phyloP scores from a whole-genome alignment of 2,888 invertebrate genomes.

The Pandemis cinnamomeana region DNA sequence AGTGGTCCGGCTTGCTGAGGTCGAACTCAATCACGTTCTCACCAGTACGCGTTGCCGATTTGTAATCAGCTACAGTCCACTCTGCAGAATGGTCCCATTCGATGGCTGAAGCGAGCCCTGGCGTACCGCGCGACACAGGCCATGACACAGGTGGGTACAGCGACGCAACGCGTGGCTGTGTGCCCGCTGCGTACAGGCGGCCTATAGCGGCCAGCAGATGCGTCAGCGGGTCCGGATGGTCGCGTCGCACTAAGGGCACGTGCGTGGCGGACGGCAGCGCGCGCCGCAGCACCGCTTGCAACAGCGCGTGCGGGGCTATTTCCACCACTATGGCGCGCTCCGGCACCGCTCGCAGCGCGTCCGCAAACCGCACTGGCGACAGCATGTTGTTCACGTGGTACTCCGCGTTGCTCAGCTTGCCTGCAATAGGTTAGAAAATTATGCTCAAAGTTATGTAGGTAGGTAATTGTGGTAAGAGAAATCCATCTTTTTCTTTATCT shows the following conservation, averaged over 20 bases:
- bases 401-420: conserved; percentile 93
- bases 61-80: conserved; percentile 94
- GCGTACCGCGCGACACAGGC: conserved; percentile 96
- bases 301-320: conserved; percentile 97
- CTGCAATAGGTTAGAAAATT: conserved; percentile 57
- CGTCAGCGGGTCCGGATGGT: conserved; percentile 88
- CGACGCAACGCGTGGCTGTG: conserved; percentile 88
- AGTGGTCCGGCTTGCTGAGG: conserved; percentile 88
- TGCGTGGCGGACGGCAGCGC: conserved; percentile 90
- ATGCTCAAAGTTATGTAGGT: too few species aligned
- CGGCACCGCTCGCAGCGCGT: conserved; percentile 94
- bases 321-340: conserved; percentile 95
- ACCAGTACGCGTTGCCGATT: conserved; percentile 86
- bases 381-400: conserved; percentile 98
- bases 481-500: too few species aligned
- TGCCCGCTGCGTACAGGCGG: conserved; percentile 92
- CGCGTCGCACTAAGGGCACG: conserved; percentile 93
- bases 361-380: conserved; percentile 96
- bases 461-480: too few species aligned
- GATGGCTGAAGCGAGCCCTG: conserved; percentile 93
- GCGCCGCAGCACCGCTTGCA: conserved; percentile 96
- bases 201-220: conserved; percentile 93
- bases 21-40: conserved; percentile 91
- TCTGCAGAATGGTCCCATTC: conserved; percentile 96
- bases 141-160: conserved; percentile 91